Evolutionary conservation across 1,140 invertebrate species (phyloP), one percentile per base, ranked within the genome.

Genomic region (Chymomyza costata): DNA sequence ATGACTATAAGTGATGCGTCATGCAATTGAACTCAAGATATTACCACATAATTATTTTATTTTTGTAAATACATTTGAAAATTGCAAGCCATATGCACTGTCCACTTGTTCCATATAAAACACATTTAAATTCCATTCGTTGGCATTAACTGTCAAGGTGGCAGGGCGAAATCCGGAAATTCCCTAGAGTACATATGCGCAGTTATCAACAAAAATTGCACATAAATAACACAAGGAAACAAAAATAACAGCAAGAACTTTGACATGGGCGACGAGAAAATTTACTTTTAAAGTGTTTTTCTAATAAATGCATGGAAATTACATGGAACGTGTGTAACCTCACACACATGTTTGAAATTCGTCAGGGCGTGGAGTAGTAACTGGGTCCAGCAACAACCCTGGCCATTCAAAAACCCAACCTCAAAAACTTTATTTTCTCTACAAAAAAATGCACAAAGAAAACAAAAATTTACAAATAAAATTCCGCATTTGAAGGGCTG

Each of bases 51-150:
- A n/a, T n/a, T n/a, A n/a, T n/a, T n/a, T n/a, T n/a, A n/a, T n/a
- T n/a, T n/a, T n/a, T n/a, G n/a, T n/a, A n/a, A n/a, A n/a, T n/a
- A n/a, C n/a, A n/a, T n/a, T n/a, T n/a, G n/a, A n/a, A n/a, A n/a
- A n/a, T n/a, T n/a, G n/a, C n/a, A n/a, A n/a, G n/a, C n/a, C n/a
- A n/a, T n/a, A n/a, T n/a, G n/a, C n/a, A n/a, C n/a, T n/a, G n/a
- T n/a, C n/a, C n/a, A n/a, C n/a, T n/a, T n/a, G n/a, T n/a, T n/a
- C n/a, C n/a, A 71, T 73, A 63, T 68, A 50, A 71, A 73, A 73
- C 59, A 55, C 68, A 71, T 71, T 71, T 71, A 71, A 71, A 71
- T 71, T 71, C 68, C 63, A 71, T 71, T 71, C 62, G 46, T 45
- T n/a, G 30, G 56, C 67, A 62, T 71, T 71, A 66, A 62, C 57